Evolutionary conservation across 2,797 vertebrate genomes (phyloP), one percentile per base, ranked within the genome.

Genomic region (Sebastes melanostomus): DNA sequence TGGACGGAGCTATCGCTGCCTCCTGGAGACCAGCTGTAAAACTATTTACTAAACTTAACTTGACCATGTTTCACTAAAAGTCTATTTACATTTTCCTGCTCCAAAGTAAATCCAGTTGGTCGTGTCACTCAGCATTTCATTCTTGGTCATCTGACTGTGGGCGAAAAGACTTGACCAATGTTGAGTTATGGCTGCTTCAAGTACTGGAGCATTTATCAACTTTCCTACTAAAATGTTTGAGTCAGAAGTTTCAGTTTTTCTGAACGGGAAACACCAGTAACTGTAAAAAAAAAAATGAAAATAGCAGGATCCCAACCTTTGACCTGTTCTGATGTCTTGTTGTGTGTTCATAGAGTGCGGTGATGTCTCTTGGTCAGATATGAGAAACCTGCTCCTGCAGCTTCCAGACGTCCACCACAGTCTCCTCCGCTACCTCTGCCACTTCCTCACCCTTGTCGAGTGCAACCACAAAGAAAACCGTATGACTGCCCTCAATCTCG

Each of bases 401-500:
- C 94, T 99, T 54, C 97, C 98, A 63, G 95, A 96, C 2, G 61
- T 93, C 59, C 96, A 98, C 92, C 95, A 96, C 91, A 91, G 90
- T 84, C 95, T 99, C 66, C 95, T 99, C 82, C 95, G 94, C 72
- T 98, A 97, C 91, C 94, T 99, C 29, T 98, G 97, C 91, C 94
- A 91, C 82, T 99, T 99, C 93, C 95, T 99, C 81, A 94, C 95
- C 7, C 90, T 95, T 58, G 97, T 98, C 81, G 97, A 97, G 74
- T 81, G 94, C 65, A 95, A 96, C 78, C 96, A 97, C 0, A 20
- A 86, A 16, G 94, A 97, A 78, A 99, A 98, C 92, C 96, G 94
- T 71, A 99, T 99, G 97, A 97, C 94, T 4, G 87, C 97, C 36
- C 92, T 94, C 90, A 98, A 98, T 88, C 97, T 99, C 8, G 97